Evolutionary conservation across 2,888 invertebrate genomes (phyloP).

Genomic region (Latrodectus hesperus): DNA sequence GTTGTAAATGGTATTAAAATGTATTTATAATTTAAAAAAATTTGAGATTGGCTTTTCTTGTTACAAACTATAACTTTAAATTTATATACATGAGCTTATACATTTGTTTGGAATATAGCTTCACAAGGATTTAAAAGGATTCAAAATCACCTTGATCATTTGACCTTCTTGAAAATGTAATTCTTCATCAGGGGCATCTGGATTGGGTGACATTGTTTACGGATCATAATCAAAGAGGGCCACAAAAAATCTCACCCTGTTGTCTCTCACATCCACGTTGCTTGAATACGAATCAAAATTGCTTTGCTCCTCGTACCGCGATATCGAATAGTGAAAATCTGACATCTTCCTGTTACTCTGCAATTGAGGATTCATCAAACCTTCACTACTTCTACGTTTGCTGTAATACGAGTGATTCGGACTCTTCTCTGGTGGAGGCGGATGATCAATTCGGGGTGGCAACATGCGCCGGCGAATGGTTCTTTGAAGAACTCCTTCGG

Average conservation of each 20-base stretch:
- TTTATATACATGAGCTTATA: too few relatives aligned
- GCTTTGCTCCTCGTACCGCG: slow-evolving; percentile 48
- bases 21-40: too few relatives aligned
- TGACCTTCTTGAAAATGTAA: slow-evolving; percentile 97
- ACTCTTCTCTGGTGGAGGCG: slow-evolving; percentile 26
- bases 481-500: slow-evolving; percentile 26
- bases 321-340: slow-evolving; percentile 46
- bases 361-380: slow-evolving; percentile 8
- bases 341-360: slow-evolving; percentile 24
- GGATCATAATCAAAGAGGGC: slow-evolving; percentile 99
- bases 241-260: slow-evolving; percentile 80
- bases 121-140: neutral
- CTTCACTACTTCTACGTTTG: slow-evolving; percentile 24
- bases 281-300: slow-evolving; percentile 47
- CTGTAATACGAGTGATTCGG: slow-evolving; percentile 24
- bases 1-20: too few relatives aligned
- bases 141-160: slow-evolving; percentile 86
- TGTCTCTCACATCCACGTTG: slow-evolving; percentile 57
- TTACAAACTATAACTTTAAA: neutral
- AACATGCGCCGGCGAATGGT: slow-evolving; percentile 35
- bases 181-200: slow-evolving; percentile 97
- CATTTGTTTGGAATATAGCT: too few relatives aligned
- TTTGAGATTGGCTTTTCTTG: too few relatives aligned
- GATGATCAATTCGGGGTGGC: slow-evolving; percentile 25
- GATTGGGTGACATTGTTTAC: slow-evolving; percentile 98